Evolutionary conservation across 2,888 invertebrate genomes (phyloP).

Genomic region (Drosophila mercatorum): DNA sequence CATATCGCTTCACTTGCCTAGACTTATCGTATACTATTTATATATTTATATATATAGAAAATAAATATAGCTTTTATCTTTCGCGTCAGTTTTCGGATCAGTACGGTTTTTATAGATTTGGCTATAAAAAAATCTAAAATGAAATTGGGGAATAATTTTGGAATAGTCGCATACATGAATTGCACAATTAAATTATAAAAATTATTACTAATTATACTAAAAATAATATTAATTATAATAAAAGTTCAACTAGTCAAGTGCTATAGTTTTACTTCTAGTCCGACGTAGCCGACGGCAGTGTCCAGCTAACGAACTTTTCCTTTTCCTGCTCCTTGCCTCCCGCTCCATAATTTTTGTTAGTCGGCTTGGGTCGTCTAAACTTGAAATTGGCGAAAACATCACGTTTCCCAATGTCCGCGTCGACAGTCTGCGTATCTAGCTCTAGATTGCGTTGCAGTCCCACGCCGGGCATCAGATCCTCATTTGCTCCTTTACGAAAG

Average conservation of each 20-base stretch:
- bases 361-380: conserved; percentile 75
- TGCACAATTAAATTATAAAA: conserved; percentile 58
- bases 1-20: conserved; percentile 35
- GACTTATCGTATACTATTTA: conserved; percentile 17
- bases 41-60: conserved; percentile 42
- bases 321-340: conserved; percentile 69
- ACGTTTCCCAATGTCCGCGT: conserved; percentile 60
- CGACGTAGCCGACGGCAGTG: conserved; percentile 61
- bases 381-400: conserved; percentile 83
- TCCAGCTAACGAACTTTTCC: conserved; percentile 81
- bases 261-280: conserved; percentile 42
- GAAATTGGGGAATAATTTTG: conserved; percentile 67
- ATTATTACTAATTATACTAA: conserved; percentile 31
- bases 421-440: conserved; percentile 41
- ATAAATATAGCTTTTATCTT: conserved; percentile 31
- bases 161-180: conserved; percentile 71
- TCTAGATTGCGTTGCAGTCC: conserved; percentile 77
- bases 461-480: conserved; percentile 51
- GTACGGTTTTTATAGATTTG: conserved; percentile 35
- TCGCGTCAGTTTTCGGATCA: conserved; percentile 30
- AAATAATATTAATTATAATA: conserved; percentile 41
- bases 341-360: conserved; percentile 69
- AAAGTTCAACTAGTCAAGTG: conserved; percentile 41
- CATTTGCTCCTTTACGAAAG: conserved; percentile 74
- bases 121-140: conserved; percentile 49